A percentile compares a stretch with the other conserved stretches of the same genome.
Evolutionary conservation across 2,797 vertebrate species (phyloP).

Genomic region (Megalops cyprinoides): DNA sequence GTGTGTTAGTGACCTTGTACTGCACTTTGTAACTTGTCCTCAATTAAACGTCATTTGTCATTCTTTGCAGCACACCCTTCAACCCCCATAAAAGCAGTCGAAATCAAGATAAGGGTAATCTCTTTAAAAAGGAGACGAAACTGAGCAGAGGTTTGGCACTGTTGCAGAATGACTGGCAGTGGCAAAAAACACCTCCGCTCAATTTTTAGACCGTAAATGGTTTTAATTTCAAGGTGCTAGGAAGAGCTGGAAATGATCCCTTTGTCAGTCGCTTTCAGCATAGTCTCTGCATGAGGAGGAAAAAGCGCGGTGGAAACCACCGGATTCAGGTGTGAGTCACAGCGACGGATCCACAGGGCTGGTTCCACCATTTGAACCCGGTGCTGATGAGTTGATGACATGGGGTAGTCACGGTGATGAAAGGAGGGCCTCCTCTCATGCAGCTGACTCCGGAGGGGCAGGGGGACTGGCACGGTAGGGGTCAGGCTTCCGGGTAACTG

Average conservation of each 20-base stretch:
- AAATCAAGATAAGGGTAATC: not conserved
- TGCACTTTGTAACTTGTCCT: not conserved
- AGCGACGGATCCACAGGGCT: not conserved
- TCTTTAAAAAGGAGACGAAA: not conserved
- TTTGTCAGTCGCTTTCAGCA: not conserved
- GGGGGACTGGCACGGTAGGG: not conserved
- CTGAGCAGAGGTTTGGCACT: not conserved
- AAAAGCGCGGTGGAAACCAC: not conserved
- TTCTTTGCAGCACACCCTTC: not conserved
- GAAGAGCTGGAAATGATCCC: not conserved
- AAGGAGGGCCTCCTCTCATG: not conserved
- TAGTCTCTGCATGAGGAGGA: not conserved
- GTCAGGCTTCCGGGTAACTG: not conserved
- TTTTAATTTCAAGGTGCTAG: constrained; percentile 15
- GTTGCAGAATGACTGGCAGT: not conserved
- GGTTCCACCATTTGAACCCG: not conserved
- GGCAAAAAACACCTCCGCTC: constrained; percentile 4
- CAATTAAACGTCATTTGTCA: not conserved
- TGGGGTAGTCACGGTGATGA: not conserved
- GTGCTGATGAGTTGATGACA: not conserved
- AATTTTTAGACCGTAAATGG: not conserved
- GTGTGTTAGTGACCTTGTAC: not conserved
- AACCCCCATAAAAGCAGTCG: not conserved
- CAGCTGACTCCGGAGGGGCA: not conserved
- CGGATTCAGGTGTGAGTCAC: not conserved